A percentile compares a stretch with the other conserved stretches of the same genome.
Evolutionary conservation across 1,140 invertebrate genomes (phyloP).

Genomic region (Nasonia vitripennis): DNA sequence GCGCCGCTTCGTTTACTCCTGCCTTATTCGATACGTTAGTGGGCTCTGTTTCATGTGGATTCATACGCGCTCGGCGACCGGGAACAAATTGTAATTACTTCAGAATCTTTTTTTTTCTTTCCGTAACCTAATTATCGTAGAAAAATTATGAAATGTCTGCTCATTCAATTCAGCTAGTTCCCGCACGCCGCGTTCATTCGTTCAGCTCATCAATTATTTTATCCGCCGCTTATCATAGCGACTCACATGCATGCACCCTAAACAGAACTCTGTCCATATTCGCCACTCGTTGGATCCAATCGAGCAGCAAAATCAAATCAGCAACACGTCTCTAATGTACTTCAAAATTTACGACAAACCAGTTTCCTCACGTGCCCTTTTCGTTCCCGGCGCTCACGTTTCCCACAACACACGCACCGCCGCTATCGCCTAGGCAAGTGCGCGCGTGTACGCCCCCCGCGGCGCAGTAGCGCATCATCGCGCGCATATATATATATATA

Average conservation of each 20-base stretch:
- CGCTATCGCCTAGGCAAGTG: constrained; percentile 15
- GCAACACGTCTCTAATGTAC: constrained; percentile 48
- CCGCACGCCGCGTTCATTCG: too few relatives aligned
- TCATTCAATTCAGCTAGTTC: too few relatives aligned
- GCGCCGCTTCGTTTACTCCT: neutral
- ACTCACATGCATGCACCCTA: too few relatives aligned
- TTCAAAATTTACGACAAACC: constrained; percentile 29
- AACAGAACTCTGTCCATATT: neutral
- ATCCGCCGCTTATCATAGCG: too few relatives aligned
- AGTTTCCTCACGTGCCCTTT: neutral
- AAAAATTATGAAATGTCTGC: too few relatives aligned
- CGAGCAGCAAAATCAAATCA: constrained; percentile 45
- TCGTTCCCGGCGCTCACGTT: neutral
- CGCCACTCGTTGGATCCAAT: constrained; percentile 20
- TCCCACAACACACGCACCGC: neutral
- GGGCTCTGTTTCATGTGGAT: neutral
- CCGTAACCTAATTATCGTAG: too few relatives aligned
- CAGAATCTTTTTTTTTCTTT: too few relatives aligned
- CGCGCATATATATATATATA: too few relatives aligned
- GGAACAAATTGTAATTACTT: neutral
- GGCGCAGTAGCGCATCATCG: neutral
- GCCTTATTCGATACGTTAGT: neutral
- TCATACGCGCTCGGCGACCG: neutral
- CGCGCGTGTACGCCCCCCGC: neutral
- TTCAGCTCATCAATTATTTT: too few relatives aligned